These are phyloP conservation scores for Trididemnum clinides DNA, from an alignment of 23 tunicate species.

Conservation along the genomic window DNA sequence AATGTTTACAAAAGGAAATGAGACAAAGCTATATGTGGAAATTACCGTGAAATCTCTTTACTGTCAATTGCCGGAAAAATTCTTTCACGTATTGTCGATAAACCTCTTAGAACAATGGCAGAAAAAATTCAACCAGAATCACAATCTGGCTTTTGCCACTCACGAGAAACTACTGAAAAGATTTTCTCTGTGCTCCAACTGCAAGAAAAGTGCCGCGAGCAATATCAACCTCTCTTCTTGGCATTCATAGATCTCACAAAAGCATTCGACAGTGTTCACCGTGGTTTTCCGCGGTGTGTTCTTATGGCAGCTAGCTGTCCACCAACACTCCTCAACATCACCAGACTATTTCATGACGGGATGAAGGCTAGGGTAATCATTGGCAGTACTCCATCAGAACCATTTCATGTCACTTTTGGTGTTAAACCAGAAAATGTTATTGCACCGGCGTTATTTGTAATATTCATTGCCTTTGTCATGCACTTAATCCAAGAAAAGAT, in stretches of 20 bases:
- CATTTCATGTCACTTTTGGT: neutral
- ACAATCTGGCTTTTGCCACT: neutral
- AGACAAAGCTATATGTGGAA: too few species aligned
- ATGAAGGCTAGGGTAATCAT: neutral
- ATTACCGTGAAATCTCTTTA: too few species aligned
- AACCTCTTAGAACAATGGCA: neutral
- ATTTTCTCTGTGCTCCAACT: constrained; percentile 19
- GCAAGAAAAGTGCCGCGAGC: constrained; percentile 26
- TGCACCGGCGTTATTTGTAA: neutral
- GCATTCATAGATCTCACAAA: constrained; percentile 26
- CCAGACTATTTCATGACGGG: neutral
- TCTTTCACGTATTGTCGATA: neutral
- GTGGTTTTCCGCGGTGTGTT: neutral
- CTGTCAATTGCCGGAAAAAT: neutral
- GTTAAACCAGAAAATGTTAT: neutral
- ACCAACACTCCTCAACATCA: neutral
- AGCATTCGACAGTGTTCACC: neutral
- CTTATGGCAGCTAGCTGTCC: neutral
- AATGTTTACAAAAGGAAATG: too few species aligned
- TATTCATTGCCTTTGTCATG: neutral
- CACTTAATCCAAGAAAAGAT: too few species aligned
- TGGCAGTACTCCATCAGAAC: neutral
- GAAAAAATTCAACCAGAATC: neutral
- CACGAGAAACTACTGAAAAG: neutral
- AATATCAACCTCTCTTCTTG: constrained; percentile 1